phyloP scores from a whole-genome alignment of 2,797 vertebrate genomes.

The Cossypha heuglini region DNA sequence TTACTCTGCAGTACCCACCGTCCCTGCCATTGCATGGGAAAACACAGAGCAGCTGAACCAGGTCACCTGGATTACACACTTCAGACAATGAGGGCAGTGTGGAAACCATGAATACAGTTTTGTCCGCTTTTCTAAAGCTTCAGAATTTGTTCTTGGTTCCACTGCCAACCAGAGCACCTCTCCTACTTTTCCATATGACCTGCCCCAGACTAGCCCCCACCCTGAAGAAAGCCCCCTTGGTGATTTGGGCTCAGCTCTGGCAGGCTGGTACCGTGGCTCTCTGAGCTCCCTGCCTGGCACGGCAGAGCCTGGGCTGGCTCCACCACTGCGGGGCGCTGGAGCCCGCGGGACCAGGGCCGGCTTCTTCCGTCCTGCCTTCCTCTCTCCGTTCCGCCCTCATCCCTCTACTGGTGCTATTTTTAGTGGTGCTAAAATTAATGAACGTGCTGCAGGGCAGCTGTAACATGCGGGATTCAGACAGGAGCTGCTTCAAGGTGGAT shows the following conservation, averaged over 20 bases:
- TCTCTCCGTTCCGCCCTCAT: neutral
- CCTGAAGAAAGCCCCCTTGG: neutral
- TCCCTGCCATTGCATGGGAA: neutral
- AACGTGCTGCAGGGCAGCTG: slow-evolving; percentile 34
- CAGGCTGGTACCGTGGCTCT: accelerated
- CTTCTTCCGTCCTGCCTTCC: neutral
- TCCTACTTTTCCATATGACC: accelerated
- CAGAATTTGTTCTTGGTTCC: neutral
- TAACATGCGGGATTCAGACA: neutral
- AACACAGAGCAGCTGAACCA: neutral
- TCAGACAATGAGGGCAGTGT: neutral
- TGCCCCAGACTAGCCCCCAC: neutral
- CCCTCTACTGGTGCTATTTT: neutral
- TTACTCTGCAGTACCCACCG: neutral
- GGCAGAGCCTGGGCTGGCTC: neutral
- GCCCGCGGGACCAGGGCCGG: neutral
- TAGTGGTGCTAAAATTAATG: slow-evolving; percentile 43
- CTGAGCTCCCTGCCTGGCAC: neutral
- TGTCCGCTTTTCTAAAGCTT: neutral
- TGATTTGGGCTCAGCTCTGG: neutral
- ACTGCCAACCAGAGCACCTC: neutral
- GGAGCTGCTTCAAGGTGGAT: slow-evolving; percentile 34
- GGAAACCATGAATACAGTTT: neutral
- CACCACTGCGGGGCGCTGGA: slow-evolving; percentile 34
- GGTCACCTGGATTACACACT: neutral